phyloP scores from a whole-genome alignment of 2,888 invertebrate species.

The Drosophila villosipedis region DNA sequence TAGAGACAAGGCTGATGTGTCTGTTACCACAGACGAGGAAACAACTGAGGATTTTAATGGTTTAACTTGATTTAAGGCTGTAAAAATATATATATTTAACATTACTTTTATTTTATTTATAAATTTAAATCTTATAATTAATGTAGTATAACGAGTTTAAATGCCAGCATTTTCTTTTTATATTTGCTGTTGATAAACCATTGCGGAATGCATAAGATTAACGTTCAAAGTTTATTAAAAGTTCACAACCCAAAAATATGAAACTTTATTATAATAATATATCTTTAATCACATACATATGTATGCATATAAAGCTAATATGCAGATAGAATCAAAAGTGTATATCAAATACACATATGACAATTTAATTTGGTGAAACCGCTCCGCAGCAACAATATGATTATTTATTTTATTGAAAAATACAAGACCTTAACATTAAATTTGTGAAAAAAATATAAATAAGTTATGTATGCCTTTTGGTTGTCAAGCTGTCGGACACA shows the following conservation, averaged over 20 bases:
- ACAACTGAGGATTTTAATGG: background rate
- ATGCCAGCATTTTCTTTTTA: background rate
- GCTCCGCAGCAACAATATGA: background rate
- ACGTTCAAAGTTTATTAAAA: background rate
- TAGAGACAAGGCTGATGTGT: constrained; percentile 1
- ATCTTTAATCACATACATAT: background rate
- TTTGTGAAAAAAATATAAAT: background rate
- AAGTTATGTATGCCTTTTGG: background rate
- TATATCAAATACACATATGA: background rate
- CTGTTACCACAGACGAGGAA: background rate
- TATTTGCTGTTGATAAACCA: background rate
- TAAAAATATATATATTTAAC: background rate
- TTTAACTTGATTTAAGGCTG: background rate
- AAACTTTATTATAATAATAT: background rate
- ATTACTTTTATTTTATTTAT: background rate
- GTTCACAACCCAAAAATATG: background rate
- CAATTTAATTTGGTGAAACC: background rate
- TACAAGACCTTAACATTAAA: background rate
- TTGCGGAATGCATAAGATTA: background rate
- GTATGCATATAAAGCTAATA: background rate
- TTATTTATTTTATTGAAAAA: background rate
- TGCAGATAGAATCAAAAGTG: background rate
- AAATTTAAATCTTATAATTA: background rate
- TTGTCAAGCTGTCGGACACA: background rate
- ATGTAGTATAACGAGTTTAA: background rate